Conservation (phyloP, 2,888 invertebrate genomes). For the Trilocha varians region DNA sequence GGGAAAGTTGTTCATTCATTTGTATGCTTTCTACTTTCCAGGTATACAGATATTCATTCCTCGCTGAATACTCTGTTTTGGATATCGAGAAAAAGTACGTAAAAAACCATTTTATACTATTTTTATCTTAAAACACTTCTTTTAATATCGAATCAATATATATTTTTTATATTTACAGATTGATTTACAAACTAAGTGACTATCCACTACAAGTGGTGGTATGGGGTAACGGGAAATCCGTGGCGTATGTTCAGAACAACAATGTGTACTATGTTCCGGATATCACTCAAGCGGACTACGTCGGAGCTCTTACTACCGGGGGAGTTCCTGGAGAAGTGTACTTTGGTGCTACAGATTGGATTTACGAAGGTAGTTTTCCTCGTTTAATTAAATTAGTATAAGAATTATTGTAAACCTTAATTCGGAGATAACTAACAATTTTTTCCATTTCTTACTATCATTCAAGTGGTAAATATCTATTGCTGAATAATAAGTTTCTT, state of each 20-base stretch:
- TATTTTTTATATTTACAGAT: slow-evolving; percentile 32
- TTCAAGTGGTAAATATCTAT: too few species aligned
- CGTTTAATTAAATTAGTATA: neutral
- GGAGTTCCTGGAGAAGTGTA: slow-evolving; percentile 79
- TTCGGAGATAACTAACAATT: too few species aligned
- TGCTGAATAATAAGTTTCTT: too few species aligned
- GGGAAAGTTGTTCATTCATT: neutral
- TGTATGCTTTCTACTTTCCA: slow-evolving; percentile 23
- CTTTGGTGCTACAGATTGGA: slow-evolving; percentile 92
- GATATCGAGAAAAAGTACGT: slow-evolving; percentile 71
- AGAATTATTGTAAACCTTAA: too few species aligned
- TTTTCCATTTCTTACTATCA: too few species aligned
- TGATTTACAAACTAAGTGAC: slow-evolving; percentile 57
- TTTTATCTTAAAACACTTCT: neutral
- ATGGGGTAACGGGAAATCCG: slow-evolving; percentile 51
- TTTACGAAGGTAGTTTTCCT: slow-evolving; percentile 83
- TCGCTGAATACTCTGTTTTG: slow-evolving; percentile 76
- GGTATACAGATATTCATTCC: slow-evolving; percentile 79
- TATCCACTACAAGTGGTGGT: slow-evolving; percentile 75
- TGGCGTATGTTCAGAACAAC: slow-evolving; percentile 78
- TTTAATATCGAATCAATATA: neutral
- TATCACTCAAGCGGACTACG: slow-evolving; percentile 33
- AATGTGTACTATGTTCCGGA: slow-evolving; percentile 77
- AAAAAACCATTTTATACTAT: neutral
- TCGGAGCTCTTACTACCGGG: slow-evolving; percentile 70